Evolutionary conservation across 1,140 invertebrate species (phyloP).

Genomic region (Pseudachorutes palmiensis): DNA sequence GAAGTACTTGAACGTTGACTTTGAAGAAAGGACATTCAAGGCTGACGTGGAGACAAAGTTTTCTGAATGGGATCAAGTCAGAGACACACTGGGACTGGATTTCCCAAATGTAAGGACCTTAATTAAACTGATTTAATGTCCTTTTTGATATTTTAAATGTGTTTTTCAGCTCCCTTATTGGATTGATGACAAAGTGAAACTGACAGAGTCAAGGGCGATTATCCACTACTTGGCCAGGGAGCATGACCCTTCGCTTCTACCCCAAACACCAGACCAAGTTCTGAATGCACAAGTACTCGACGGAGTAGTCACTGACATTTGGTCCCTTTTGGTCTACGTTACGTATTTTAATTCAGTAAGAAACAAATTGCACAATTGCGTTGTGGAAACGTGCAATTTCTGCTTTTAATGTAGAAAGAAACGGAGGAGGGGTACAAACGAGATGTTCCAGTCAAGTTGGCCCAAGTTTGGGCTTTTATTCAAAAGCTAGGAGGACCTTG

Average conservation of each 20-base stretch:
- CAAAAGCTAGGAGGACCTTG: neutral
- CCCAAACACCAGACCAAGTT: neutral
- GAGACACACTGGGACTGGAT: slow-evolving; percentile 4
- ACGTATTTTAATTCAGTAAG: slow-evolving; percentile 8
- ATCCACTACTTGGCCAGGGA: neutral
- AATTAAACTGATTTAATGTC: slow-evolving; percentile 4
- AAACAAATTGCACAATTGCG: neutral
- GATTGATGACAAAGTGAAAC: slow-evolving; percentile 14
- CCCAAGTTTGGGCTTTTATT: neutral
- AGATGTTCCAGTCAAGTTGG: neutral
- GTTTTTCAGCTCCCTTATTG: slow-evolving; percentile 15
- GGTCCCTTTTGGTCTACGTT: neutral
- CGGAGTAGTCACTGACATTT: slow-evolving; percentile 3
- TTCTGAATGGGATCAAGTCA: neutral
- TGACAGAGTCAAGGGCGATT: slow-evolving; percentile 14
- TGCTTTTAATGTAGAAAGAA: neutral
- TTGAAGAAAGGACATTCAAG: slow-evolving; percentile 1
- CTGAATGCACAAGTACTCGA: neutral
- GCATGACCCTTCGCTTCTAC: neutral
- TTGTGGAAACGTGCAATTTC: neutral
- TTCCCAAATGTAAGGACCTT: slow-evolving; percentile 13
- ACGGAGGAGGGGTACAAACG: neutral
- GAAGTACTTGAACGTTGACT: slow-evolving; percentile 9
- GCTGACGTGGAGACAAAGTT: neutral
- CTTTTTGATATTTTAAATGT: neutral